These are phyloP conservation scores for Cacoxenus indagator DNA, from an alignment of 2,888 invertebrate species.

Conservation along the genomic window DNA sequence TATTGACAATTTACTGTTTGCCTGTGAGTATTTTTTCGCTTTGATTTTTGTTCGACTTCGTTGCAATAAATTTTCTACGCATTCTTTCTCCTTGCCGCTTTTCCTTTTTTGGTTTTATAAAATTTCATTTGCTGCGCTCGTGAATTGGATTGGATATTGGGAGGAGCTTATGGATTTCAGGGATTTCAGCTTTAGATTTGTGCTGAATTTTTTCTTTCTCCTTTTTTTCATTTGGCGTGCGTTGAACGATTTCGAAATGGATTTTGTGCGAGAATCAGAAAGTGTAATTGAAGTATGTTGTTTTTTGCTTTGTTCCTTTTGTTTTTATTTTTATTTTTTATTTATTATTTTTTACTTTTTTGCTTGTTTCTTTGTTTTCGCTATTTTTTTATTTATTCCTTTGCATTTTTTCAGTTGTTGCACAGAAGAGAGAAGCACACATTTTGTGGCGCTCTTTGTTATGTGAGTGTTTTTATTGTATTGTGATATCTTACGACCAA, in stretches of 20 bases:
- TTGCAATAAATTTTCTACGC: slow-evolving; percentile 15
- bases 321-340: slow-evolving; percentile 41
- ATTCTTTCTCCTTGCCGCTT: slow-evolving; percentile 43
- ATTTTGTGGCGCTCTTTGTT: slow-evolving; percentile 11
- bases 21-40: slow-evolving; percentile 19
- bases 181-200: slow-evolving; percentile 28
- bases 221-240: slow-evolving; percentile 47
- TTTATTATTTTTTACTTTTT: slow-evolving; percentile 1
- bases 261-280: slow-evolving; percentile 49
- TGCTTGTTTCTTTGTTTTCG: slow-evolving; percentile 17
- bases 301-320: slow-evolving; percentile 25
- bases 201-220: too few relatives aligned
- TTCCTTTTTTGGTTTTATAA: slow-evolving; percentile 59
- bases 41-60: slow-evolving; percentile 9
- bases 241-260: slow-evolving; percentile 18
- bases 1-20: slow-evolving; percentile 55
- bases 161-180: slow-evolving; percentile 11
- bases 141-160: slow-evolving; percentile 12
- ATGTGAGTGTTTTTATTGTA: slow-evolving; percentile 13
- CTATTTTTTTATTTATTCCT: not conserved
- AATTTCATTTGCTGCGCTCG: slow-evolving; percentile 51
- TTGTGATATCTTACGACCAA: too few relatives aligned
- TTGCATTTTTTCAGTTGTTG: not conserved
- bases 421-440: not conserved
- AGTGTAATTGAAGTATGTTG: slow-evolving; percentile 62